Evolutionary conservation across 2,113 vertebrate species (phyloP).

Genomic region (Pleuronectes platessa): DNA sequence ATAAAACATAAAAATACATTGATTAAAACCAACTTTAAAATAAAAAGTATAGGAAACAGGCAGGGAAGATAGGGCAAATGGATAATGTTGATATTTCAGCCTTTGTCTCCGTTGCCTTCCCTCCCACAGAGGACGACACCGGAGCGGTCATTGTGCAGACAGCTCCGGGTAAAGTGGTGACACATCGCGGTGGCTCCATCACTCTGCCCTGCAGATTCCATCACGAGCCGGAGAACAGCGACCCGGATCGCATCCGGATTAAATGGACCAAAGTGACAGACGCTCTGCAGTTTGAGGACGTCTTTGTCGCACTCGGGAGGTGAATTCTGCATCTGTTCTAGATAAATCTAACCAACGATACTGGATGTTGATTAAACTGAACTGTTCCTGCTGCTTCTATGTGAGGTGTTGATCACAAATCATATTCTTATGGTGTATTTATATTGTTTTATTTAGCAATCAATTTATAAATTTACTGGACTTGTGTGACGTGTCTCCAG

Average conservation of each 20-base stretch:
- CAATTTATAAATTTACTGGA: not conserved
- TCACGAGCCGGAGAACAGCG: slow-evolving; percentile 85
- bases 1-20: not conserved
- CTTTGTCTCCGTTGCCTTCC: not conserved
- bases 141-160: slow-evolving; percentile 95
- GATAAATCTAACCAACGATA: no score
- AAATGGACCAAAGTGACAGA: slow-evolving; percentile 96
- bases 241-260: slow-evolving; percentile 88
- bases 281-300: slow-evolving; percentile 88
- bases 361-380: no score
- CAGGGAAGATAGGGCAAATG: not conserved
- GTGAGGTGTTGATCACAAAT: not conserved
- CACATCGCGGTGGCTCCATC: slow-evolving; percentile 93
- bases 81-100: not conserved
- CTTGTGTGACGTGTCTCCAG: slow-evolving; percentile 35
- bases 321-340: slow-evolving; percentile 28
- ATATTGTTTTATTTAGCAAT: no score
- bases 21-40: not conserved
- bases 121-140: slow-evolving; percentile 87
- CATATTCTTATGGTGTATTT: no score
- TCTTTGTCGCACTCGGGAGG: slow-evolving; percentile 92
- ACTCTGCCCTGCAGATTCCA: slow-evolving; percentile 94
- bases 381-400: no score
- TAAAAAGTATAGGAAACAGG: not conserved
- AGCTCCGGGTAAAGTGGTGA: slow-evolving; percentile 92